Conservation (phyloP, 2,888 invertebrate species). For the Pasiphila rectangulata region DNA sequence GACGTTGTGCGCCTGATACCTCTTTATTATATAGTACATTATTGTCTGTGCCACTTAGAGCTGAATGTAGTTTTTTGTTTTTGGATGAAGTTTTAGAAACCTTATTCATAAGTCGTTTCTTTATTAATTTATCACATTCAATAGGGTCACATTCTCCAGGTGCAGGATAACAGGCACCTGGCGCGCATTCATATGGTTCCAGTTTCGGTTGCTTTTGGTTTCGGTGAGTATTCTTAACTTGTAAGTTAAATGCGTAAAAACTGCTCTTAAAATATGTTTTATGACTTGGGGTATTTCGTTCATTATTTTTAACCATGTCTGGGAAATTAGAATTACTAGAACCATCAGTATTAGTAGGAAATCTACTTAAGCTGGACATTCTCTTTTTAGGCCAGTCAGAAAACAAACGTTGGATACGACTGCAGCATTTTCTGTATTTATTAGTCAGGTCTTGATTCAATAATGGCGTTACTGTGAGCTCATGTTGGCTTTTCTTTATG, state of each 20-base stretch:
- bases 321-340: not conserved
- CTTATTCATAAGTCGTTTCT: conserved; percentile 9
- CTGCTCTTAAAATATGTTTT: not conserved
- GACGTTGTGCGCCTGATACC: not conserved
- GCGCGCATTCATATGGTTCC: not conserved
- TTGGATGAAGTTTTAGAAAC: not conserved
- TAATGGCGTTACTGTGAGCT: too few relatives aligned
- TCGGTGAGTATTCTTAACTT: not conserved
- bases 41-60: not conserved
- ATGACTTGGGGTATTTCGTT: not conserved
- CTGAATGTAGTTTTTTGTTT: not conserved
- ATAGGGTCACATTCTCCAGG: conserved; percentile 26
- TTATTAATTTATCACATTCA: conserved; percentile 38
- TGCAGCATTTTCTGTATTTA: too few relatives aligned
- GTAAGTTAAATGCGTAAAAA: not conserved
- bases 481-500: too few relatives aligned
- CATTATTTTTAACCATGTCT: not conserved
- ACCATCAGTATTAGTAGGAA: not conserved
- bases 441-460: too few relatives aligned
- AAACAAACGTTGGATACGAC: too few relatives aligned
- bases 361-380: too few relatives aligned
- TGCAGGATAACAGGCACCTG: not conserved
- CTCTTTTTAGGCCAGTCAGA: too few relatives aligned
- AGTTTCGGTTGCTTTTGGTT: not conserved
- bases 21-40: not conserved